A percentile compares a stretch with the other conserved stretches of the same genome.
These are phyloP conservation scores for Rhynchotus rufescens DNA, from an alignment of 2,797 vertebrate species.

Conservation along the genomic window DNA sequence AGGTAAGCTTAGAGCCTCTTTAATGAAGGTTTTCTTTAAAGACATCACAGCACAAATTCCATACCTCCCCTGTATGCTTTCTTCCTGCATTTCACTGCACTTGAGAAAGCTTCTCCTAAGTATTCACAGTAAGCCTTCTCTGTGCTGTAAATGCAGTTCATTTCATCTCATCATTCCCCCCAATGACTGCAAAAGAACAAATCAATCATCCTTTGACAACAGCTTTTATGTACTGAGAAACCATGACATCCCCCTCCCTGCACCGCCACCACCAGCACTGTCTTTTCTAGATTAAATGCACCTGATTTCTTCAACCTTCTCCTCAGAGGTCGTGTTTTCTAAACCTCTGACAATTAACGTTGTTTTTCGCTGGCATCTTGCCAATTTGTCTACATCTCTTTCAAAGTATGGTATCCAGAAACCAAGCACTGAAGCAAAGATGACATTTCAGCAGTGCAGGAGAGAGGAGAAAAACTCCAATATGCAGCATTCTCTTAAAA, in stretches of 20 bases:
- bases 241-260: neutral
- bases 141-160: neutral
- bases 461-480: neutral
- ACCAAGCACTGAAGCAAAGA: neutral
- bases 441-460: neutral
- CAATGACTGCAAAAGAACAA: neutral
- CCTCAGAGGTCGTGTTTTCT: conserved; percentile 38
- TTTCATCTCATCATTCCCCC: neutral
- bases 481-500: neutral
- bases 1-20: neutral
- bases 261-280: neutral
- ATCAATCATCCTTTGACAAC: conserved; percentile 56
- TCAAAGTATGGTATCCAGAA: conserved; percentile 17
- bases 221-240: conserved; percentile 33
- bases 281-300: conserved; percentile 39
- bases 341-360: conserved; percentile 56
- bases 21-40: neutral
- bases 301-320: conserved; percentile 33
- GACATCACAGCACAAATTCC: neutral
- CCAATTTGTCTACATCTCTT: conserved; percentile 47
- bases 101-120: neutral
- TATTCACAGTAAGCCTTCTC: neutral
- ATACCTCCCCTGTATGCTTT: neutral
- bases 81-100: neutral
- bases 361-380: conserved; percentile 30